phyloP scores from a whole-genome alignment of 2,113 vertebrate species.

The Panthera uncia region DNA sequence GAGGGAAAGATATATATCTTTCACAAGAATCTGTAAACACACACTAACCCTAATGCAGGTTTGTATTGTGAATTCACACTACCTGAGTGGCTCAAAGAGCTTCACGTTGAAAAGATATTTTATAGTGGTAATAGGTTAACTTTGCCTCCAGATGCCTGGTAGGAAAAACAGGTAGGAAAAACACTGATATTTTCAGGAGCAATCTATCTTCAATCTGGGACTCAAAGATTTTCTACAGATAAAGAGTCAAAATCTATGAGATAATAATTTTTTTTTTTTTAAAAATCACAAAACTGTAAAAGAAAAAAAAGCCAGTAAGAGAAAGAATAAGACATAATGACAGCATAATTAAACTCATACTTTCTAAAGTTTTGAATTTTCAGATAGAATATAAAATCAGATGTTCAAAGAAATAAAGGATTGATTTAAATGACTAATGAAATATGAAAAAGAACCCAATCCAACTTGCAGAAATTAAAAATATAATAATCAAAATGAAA shows the following conservation, averaged over 20 bases:
- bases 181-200: background rate
- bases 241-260: background rate
- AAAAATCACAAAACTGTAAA: background rate
- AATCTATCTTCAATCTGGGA: background rate
- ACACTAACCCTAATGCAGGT: background rate
- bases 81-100: background rate
- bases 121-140: background rate
- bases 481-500: background rate
- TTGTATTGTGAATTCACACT: background rate
- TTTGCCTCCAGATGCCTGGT: background rate
- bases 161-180: background rate
- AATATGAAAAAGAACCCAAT: background rate
- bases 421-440: background rate
- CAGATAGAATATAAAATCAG: slow-evolving; percentile 16
- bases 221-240: background rate
- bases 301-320: background rate
- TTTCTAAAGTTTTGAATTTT: background rate
- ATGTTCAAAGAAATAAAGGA: background rate
- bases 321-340: background rate
- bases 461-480: background rate
- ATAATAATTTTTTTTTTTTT: background rate
- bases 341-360: background rate
- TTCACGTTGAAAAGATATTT: background rate
- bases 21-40: background rate
- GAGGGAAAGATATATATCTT: background rate